Base-by-base conservation (phyloP, 2,113 vertebrate genomes). In the Naja naja region DNA sequence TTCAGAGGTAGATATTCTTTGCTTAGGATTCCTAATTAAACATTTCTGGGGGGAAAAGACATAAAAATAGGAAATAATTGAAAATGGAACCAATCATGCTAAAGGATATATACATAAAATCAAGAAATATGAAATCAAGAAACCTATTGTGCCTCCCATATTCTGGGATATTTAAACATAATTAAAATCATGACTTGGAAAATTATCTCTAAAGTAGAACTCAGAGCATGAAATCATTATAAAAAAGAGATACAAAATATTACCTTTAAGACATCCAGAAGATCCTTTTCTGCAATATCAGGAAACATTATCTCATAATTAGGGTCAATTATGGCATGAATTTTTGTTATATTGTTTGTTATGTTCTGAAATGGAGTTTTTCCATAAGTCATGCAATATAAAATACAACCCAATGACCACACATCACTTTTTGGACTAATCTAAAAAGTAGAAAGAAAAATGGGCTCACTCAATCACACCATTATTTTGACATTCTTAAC, bases 351-450 rank as follows among this genome's bases (percentile, higher is more conserved):
- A 94, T 99, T 98, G 96, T 98, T 99, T 95, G 98, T 99, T 97
- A 99, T 99, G 95, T 98, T 98, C 94, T 99, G 99, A 97, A 99
- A 99, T 0, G 99, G 99, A 92, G 99, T 99, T 97, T 97, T 99
- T 52, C 99, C 98, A 2, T 99, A 99, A 1, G 99, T 99, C 99
- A 99, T 99, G 56, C 97, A 99, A 94, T 99, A 99, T 91, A 99
- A 97, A 97, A 99, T 99, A 93, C 99, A 99, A 11, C 99, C 99
- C 58, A 99, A 96, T 4, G 99, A 99, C 99, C 99, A 99, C 52
- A 99, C 99, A 52, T 99, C 99, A 49, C 99, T 99, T 97, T 99
- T 99, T 1, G 99, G 98, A 93, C 99, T 99, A 95, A 99, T 99
- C 99, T 99, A 96, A 14, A 87, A 86, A 85, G 0, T n/a, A 87